These are phyloP conservation scores for Allobates femoralis DNA, from an alignment of 2,797 vertebrate species.

Conservation along the genomic window DNA sequence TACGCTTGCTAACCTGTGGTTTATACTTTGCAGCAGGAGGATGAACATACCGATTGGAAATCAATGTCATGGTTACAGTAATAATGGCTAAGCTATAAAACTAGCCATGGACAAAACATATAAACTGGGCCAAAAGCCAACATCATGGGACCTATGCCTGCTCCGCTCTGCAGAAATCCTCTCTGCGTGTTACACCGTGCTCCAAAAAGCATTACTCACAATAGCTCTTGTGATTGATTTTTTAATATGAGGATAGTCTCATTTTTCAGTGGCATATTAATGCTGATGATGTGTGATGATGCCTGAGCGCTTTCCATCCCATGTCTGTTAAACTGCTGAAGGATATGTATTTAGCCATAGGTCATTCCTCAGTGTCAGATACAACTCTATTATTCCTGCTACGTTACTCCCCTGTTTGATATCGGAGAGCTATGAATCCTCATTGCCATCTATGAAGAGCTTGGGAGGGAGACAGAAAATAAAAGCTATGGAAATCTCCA, in stretches of 20 bases:
- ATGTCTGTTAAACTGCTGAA: slow-evolving; percentile 64
- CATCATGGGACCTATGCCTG: neutral
- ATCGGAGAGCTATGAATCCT: slow-evolving; percentile 59
- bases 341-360: slow-evolving; percentile 63
- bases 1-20: slow-evolving; percentile 18
- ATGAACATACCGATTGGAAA: slow-evolving; percentile 46
- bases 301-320: slow-evolving; percentile 49
- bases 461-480: slow-evolving; percentile 34
- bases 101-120: slow-evolving; percentile 47
- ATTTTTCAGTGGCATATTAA: slow-evolving; percentile 63
- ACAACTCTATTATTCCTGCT: slow-evolving; percentile 61
- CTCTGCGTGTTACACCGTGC: neutral
- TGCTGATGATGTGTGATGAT: slow-evolving; percentile 61
- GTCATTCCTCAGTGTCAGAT: slow-evolving; percentile 62
- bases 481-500: slow-evolving; percentile 26
- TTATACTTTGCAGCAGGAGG: slow-evolving; percentile 36
- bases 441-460: slow-evolving; percentile 55
- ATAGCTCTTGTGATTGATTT: slow-evolving; percentile 55
- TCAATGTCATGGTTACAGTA: slow-evolving; percentile 62
- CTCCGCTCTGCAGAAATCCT: slow-evolving; percentile 13
- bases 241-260: slow-evolving; percentile 57
- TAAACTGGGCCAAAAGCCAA: slow-evolving; percentile 54
- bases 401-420: slow-evolving; percentile 57
- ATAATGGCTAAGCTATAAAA: slow-evolving; percentile 57
- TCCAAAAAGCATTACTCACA: neutral